Base-by-base conservation (phyloP, 2,888 invertebrate species). In the Aricia artaxerxes region DNA sequence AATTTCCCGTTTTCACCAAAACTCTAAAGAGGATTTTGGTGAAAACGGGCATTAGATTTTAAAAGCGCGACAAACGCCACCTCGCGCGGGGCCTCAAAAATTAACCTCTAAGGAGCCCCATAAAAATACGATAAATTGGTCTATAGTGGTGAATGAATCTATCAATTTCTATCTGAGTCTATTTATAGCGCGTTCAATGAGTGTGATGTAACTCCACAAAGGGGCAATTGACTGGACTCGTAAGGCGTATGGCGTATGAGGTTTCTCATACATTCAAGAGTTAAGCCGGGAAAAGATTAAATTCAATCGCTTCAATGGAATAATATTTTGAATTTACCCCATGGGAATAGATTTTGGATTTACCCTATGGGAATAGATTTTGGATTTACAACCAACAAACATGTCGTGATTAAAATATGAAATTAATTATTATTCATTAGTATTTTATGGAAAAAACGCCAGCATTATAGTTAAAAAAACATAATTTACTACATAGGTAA, bases 181-280 rank as follows among this genome's bases (percentile, higher is more conserved):
- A 89, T 91, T 88, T 90, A 89, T 89, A 91, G 88, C 86, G 84
- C 84, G 83, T 85, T 86, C 85, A 87, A 87, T 87, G 85, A 85
- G 84, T 85, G 86, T 88, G 89, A 89, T 88, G 88, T 86, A 87
- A 86, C 85, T 87, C 87, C 83, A 91, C 90, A 91, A 91, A 90
- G 90, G 86, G 87, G 84, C 92, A 92, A 93, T 93, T 92, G 92
- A 69, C 69, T 69, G 11, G 31, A 64, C 64, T 31, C 7, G 31
- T 64, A 64, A 2, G 64, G 31, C 69, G 64, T 31, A 64, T 31
- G 31, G 60, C 9, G 64, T n/a, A 24, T 31, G 11, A 7, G 61
- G 9, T 13, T 16, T 69, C 69, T 69, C 35, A 13, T 35, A 61
- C 24, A 61, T 61, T 61, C 64, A 69, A 69, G 69, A 38, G 69